A percentile compares a stretch with the other conserved stretches of the same genome.
Conservation (phyloP, 23 tunicate species). For the Trididemnum miniatum region DNA sequence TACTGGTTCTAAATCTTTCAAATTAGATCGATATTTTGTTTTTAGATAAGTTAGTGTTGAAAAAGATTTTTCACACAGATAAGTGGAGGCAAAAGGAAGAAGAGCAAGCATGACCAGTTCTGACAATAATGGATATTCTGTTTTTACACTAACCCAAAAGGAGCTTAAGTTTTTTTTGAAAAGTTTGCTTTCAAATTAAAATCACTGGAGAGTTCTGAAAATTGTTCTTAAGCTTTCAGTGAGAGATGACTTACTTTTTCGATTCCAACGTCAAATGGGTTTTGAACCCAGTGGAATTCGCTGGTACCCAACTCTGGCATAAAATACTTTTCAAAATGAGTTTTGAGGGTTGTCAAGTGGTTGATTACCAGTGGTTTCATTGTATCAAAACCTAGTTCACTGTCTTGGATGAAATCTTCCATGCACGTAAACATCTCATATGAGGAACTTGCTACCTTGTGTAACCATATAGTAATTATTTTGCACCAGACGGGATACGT, state of each 20-base stretch:
- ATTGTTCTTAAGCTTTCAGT: constrained; percentile 17
- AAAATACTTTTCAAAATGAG: constrained; percentile 9
- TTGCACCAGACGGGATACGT: too few relatives aligned
- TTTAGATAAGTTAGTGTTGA: neutral
- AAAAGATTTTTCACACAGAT: too few relatives aligned
- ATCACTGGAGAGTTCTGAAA: constrained; percentile 30
- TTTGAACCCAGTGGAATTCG: constrained; percentile 20
- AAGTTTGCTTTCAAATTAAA: constrained; percentile 29
- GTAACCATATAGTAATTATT: constrained; percentile 42
- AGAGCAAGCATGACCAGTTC: constrained; percentile 13
- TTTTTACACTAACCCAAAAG: constrained; percentile 15
- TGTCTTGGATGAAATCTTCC: constrained; percentile 30
- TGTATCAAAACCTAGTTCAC: constrained; percentile 17
- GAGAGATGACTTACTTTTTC: constrained; percentile 22
- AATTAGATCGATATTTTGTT: constrained; percentile 5
- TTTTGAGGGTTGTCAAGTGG: constrained; percentile 24
- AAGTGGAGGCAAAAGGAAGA: constrained; percentile 5
- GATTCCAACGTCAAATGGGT: constrained; percentile 24
- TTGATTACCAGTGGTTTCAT: constrained; percentile 6
- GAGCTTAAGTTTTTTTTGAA: neutral
- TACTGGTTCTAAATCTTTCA: constrained; percentile 13
- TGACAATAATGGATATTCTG: constrained; percentile 21
- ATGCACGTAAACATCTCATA: constrained; percentile 14
- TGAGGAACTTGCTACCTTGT: constrained; percentile 25
- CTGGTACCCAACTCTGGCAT: constrained; percentile 20